Conservation (phyloP, 2,113 vertebrate genomes). For the Forbesichthys papilliferus region DNA sequence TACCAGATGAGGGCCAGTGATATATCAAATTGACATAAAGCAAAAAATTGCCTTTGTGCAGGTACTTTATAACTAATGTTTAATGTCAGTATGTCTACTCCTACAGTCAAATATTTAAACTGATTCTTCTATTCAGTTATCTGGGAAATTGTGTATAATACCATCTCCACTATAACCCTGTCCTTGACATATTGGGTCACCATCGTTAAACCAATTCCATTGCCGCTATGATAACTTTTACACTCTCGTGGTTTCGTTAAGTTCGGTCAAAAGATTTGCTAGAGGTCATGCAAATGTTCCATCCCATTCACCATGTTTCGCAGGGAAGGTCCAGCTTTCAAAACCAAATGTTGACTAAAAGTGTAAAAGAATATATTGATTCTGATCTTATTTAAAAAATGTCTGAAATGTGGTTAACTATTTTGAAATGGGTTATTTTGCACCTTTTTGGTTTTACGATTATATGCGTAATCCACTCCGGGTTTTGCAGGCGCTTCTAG, state of each 20-base stretch:
- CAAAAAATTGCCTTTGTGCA: slow-evolving; percentile 16
- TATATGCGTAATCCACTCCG: slow-evolving; percentile 65
- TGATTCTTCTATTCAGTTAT: neutral
- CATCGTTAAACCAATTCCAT: slow-evolving; percentile 40
- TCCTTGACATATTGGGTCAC: neutral
- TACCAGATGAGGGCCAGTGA: slow-evolving; percentile 32
- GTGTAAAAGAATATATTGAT: neutral
- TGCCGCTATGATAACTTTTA: slow-evolving; percentile 22
- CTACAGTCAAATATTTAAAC: no score
- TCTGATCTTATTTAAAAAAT: neutral
- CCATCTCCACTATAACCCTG: neutral
- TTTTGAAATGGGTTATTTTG: neutral
- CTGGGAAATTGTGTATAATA: neutral
- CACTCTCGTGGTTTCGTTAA: slow-evolving; percentile 38
- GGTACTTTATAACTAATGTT: no score
- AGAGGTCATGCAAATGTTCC: slow-evolving; percentile 73
- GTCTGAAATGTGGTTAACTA: no score
- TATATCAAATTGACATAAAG: slow-evolving; percentile 32
- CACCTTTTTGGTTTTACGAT: slow-evolving; percentile 37
- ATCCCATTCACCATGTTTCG: slow-evolving; percentile 36
- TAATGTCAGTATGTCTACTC: no score
- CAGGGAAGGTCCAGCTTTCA: slow-evolving; percentile 32
- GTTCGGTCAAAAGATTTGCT: slow-evolving; percentile 58
- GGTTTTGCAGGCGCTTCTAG: slow-evolving; percentile 63
- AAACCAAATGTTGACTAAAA: slow-evolving; percentile 13